Conservation (phyloP, 1,140 invertebrate species). For the Drosophila simulans region DNA sequence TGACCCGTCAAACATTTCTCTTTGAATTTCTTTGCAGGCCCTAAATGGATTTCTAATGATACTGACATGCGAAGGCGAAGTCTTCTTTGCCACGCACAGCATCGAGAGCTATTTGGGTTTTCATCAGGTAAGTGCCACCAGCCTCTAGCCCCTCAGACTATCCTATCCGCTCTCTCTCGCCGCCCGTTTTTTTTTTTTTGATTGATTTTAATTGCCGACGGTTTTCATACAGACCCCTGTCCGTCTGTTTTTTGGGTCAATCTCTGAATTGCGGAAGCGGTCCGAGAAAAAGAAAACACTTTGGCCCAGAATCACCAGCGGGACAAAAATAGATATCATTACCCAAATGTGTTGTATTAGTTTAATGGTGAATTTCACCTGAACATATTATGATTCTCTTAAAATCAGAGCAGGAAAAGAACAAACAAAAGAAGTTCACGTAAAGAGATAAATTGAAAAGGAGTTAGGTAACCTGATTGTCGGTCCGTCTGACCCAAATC, state of each 20-base stretch:
- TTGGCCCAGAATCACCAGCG: neutral
- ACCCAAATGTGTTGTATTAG: too few relatives aligned
- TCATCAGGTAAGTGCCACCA: conserved; percentile 94
- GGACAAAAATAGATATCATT: neutral
- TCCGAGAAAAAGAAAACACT: conserved; percentile 17
- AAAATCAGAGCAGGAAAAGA: neutral
- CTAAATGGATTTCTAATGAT: conserved; percentile 99
- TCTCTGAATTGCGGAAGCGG: conserved; percentile 40
- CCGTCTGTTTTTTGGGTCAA: conserved; percentile 50
- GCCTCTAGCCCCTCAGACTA: neutral
- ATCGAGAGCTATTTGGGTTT: conserved; percentile 99
- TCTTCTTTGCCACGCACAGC: conserved; percentile 99
- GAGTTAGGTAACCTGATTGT: conserved; percentile 14
- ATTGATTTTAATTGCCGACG: conserved; percentile 77
- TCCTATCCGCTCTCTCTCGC: neutral
- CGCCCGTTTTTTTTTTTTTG: conserved; percentile 32
- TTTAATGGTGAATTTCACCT: too few relatives aligned
- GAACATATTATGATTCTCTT: too few relatives aligned
- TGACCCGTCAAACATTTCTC: conserved; percentile 42
- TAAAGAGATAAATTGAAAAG: neutral
- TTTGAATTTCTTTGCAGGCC: conserved; percentile 90
- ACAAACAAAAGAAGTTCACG: neutral
- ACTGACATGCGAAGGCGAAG: conserved; percentile 98
- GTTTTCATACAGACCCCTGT: conserved; percentile 11
- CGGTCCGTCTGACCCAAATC: conserved; percentile 22